Percentiles rank a stretch among this genome's conserved stretches.
Conservation (phyloP, 1,140 invertebrate species). For the Conus betulinus region DNA sequence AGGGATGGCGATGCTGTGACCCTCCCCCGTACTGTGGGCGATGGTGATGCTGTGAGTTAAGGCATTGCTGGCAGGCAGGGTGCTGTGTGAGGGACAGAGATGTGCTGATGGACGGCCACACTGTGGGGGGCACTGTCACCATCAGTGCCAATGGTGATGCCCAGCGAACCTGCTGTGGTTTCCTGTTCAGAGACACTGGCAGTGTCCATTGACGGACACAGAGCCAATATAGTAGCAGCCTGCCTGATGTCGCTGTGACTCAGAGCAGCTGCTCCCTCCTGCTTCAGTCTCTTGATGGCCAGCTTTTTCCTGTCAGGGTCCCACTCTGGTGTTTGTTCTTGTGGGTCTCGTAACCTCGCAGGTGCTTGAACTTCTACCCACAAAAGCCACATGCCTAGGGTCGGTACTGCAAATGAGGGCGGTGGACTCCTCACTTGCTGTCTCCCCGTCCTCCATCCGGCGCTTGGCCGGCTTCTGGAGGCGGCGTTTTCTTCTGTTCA, state of each 20-base stretch:
- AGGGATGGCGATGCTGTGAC: too few relatives aligned
- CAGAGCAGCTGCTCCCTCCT: too few relatives aligned
- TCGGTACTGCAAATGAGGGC: conserved; percentile 12
- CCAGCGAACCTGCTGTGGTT: too few relatives aligned
- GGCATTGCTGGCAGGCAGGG: not conserved
- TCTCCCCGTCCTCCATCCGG: too few relatives aligned
- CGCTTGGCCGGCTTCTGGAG: too few relatives aligned
- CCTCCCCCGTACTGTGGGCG: too few relatives aligned
- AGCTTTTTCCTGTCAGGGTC: not conserved
- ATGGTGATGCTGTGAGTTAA: not conserved
- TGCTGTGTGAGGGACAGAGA: not conserved
- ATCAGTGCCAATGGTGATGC: not conserved
- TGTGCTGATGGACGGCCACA: not conserved
- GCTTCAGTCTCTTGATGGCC: not conserved
- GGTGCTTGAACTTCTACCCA: not conserved
- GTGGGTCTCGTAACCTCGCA: conserved; percentile 8
- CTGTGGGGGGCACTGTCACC: not conserved
- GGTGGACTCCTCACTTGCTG: not conserved
- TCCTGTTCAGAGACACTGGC: too few relatives aligned
- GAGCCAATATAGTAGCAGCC: not conserved
- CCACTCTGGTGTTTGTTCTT: conserved; percentile 11
- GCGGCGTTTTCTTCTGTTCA: too few relatives aligned
- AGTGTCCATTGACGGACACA: not conserved
- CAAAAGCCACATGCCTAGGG: not conserved
- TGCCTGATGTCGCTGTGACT: not conserved